These are phyloP conservation scores for Agrenia bidenticulata DNA, from an alignment of 2,888 invertebrate genomes.

Conservation along the genomic window DNA sequence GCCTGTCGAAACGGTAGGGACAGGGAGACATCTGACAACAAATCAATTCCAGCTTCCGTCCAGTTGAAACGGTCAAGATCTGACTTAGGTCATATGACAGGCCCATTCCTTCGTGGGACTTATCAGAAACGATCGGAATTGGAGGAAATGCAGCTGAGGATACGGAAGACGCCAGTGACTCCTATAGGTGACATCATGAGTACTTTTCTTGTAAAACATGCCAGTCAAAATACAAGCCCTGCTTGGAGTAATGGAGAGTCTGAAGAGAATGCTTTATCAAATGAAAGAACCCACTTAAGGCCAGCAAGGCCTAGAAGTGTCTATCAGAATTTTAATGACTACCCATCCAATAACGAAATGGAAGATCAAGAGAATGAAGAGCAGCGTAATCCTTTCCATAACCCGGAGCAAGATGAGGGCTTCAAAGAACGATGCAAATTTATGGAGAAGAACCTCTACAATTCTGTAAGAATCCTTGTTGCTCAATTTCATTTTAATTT, in stretches of 20 bases:
- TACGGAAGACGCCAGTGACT: conserved; percentile 36
- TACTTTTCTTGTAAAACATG: conserved; percentile 38
- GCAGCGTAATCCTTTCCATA: background rate
- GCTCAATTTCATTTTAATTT: no score
- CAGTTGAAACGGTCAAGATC: conserved; percentile 32
- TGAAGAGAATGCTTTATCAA: conserved; percentile 20
- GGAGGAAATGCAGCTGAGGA: conserved; percentile 37
- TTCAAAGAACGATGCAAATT: conserved; percentile 41
- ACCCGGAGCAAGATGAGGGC: conserved; percentile 22
- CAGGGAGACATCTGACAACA: conserved; percentile 18
- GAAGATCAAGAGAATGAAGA: conserved; percentile 22
- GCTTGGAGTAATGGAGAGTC: conserved; percentile 14
- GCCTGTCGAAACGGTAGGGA: conserved; percentile 41
- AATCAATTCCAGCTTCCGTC: conserved; percentile 11
- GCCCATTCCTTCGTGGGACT: background rate
- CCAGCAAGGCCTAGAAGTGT: conserved; percentile 9
- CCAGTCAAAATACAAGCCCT: conserved; percentile 18
- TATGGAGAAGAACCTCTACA: conserved; percentile 40
- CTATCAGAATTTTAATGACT: conserved; percentile 18
- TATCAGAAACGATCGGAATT: conserved; percentile 19
- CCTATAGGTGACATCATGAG: conserved; percentile 39
- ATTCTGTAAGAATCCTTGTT: conserved; percentile 34
- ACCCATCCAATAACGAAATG: background rate
- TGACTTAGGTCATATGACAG: conserved; percentile 21
- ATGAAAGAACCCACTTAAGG: conserved; percentile 13